These are phyloP conservation scores for Heliconius aoede DNA, from an alignment of 2,888 invertebrate genomes.

Conservation along the genomic window DNA sequence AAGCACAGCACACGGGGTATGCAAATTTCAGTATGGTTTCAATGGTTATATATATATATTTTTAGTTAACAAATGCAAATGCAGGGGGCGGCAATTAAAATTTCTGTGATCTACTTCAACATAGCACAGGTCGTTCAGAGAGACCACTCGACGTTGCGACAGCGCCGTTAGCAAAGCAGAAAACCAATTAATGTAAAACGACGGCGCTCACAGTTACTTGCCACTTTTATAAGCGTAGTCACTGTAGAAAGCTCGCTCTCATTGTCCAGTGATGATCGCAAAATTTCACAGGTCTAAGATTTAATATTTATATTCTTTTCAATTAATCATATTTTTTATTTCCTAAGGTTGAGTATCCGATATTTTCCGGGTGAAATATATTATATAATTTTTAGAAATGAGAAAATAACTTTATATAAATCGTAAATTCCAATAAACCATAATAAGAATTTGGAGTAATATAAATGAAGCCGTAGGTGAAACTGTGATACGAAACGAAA, in stretches of 20 bases:
- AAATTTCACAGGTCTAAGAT: background rate
- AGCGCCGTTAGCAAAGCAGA: conserved; percentile 60
- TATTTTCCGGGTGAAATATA: too few relatives aligned
- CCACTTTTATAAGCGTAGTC: conserved; percentile 48
- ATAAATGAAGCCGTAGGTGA: conserved; percentile 3
- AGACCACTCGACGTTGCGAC: conserved; percentile 57
- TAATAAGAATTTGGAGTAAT: background rate
- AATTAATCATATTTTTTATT: too few relatives aligned
- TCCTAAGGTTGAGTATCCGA: too few relatives aligned
- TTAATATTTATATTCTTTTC: background rate
- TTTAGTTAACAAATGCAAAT: conserved; percentile 46
- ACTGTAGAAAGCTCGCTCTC: conserved; percentile 36
- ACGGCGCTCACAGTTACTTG: conserved; percentile 55
- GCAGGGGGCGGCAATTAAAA: conserved; percentile 70
- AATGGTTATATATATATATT: conserved; percentile 34
- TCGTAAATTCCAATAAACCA: background rate
- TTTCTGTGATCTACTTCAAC: conserved; percentile 66
- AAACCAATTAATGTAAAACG: conserved; percentile 70
- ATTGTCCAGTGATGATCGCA: background rate
- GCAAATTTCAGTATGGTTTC: conserved; percentile 26
- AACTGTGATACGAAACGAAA: conserved; percentile 24
- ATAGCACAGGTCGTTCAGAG: conserved; percentile 59
- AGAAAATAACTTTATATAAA: background rate
- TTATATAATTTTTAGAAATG: background rate
- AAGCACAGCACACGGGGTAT: conserved; percentile 5